phyloP scores from a whole-genome alignment of 23 tunicate species.

The Styela plicata region DNA sequence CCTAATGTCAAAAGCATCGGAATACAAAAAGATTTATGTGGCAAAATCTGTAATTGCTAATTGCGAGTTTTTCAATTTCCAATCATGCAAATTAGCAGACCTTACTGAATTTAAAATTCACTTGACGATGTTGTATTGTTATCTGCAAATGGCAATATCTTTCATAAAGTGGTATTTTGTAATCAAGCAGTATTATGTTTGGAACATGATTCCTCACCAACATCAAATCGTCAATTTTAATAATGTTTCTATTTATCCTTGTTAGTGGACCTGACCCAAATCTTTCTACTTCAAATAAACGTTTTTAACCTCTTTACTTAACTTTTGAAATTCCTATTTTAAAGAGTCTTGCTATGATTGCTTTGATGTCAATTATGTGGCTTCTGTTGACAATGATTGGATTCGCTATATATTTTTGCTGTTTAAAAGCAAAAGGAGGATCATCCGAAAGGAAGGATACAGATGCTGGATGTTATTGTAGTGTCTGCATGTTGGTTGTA shows the following conservation, averaged over 20 bases:
- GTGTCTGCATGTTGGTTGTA: constrained; percentile 51
- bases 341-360: constrained; percentile 65
- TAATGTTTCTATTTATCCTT: background rate
- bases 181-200: background rate
- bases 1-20: too few relatives aligned
- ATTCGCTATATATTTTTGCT: constrained; percentile 56
- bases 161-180: background rate
- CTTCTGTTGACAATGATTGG: constrained; percentile 60
- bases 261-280: background rate
- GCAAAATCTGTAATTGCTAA: too few relatives aligned
- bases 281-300: background rate
- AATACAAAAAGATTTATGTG: too few relatives aligned
- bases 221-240: too few relatives aligned
- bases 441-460: constrained; percentile 35
- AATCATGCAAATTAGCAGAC: too few relatives aligned
- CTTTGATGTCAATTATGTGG: constrained; percentile 47
- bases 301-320: background rate
- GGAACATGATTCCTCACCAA: too few relatives aligned
- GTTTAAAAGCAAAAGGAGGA: constrained; percentile 41
- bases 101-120: too few relatives aligned
- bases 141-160: too few relatives aligned
- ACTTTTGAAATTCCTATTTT: too few relatives aligned
- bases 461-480: constrained; percentile 69
- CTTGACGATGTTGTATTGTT: too few relatives aligned
- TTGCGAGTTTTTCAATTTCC: too few relatives aligned